Conservation (phyloP, 2,113 vertebrate species). For the Pluvialis apricaria region DNA sequence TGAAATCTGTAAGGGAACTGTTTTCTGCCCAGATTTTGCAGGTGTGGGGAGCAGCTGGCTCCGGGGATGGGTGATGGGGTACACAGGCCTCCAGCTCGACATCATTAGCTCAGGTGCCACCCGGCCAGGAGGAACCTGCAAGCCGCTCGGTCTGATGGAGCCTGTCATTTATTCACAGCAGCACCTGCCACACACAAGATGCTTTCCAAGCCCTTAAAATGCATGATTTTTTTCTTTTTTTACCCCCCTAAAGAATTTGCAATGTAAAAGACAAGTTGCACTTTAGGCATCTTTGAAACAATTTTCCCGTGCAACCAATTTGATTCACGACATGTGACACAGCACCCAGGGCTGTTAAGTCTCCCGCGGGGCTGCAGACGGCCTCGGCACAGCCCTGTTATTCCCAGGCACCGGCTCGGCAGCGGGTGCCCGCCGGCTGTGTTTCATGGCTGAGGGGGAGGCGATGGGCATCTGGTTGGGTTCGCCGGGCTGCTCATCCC, state of each 20-base stretch:
- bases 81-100: not conserved
- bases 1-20: not conserved
- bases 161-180: not conserved
- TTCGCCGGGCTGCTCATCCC: not conserved
- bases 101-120: not conserved
- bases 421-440: not conserved
- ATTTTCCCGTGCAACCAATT: not conserved
- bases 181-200: not conserved
- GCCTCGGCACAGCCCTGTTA: not conserved
- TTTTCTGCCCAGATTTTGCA: not conserved
- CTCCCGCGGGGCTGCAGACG: not conserved
- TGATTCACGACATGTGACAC: not conserved
- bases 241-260: not conserved
- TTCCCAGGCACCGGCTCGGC: not conserved
- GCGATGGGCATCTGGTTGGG: not conserved
- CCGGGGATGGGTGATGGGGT: not conserved
- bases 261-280: not conserved
- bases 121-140: not conserved
- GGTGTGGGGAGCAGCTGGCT: not conserved
- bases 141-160: not conserved
- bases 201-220: not conserved
- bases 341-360: not conserved
- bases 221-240: accelerated
- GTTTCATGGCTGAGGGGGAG: not conserved
- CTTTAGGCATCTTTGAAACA: not conserved